A percentile compares a stretch with the other conserved stretches of the same genome.
Conservation (phyloP, 2,888 invertebrate species). For the Microplitis deprimator region DNA sequence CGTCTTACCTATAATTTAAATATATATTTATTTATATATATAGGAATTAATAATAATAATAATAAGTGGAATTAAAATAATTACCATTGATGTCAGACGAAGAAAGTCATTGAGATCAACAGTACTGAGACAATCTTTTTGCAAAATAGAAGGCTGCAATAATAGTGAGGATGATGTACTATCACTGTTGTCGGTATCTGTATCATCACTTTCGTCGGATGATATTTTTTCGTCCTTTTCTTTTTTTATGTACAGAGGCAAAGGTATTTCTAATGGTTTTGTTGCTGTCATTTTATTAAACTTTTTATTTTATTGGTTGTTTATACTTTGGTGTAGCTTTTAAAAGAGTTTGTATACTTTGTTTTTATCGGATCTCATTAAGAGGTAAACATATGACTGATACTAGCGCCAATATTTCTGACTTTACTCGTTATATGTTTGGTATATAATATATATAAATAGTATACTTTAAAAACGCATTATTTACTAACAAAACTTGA, state of each 20-base stretch:
- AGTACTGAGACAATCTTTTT: slow-evolving; percentile 50
- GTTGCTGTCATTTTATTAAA: slow-evolving; percentile 49
- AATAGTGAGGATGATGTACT: slow-evolving; percentile 52
- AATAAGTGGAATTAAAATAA: slow-evolving; percentile 41
- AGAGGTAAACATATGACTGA: background rate
- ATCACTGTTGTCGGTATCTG: slow-evolving; percentile 52
- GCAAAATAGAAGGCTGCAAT: slow-evolving; percentile 55
- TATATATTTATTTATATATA: slow-evolving; percentile 10
- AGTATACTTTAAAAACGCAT: too few species aligned
- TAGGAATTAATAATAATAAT: background rate
- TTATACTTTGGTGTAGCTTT: background rate
- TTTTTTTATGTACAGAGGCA: slow-evolving; percentile 46
- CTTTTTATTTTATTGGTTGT: background rate
- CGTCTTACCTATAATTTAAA: slow-evolving; percentile 58
- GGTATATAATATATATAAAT: too few species aligned
- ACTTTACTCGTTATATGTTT: too few species aligned
- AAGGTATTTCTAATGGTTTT: slow-evolving; percentile 58
- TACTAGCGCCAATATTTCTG: background rate
- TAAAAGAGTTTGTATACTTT: background rate
- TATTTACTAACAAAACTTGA: too few species aligned
- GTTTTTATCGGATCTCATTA: background rate
- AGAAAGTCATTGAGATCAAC: slow-evolving; percentile 56
- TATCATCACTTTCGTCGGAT: slow-evolving; percentile 40
- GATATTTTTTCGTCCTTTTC: slow-evolving; percentile 46
- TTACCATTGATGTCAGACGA: slow-evolving; percentile 60